Evolutionary conservation across 2,113 vertebrate species (phyloP).

Genomic region (Vulpes vulpes): DNA sequence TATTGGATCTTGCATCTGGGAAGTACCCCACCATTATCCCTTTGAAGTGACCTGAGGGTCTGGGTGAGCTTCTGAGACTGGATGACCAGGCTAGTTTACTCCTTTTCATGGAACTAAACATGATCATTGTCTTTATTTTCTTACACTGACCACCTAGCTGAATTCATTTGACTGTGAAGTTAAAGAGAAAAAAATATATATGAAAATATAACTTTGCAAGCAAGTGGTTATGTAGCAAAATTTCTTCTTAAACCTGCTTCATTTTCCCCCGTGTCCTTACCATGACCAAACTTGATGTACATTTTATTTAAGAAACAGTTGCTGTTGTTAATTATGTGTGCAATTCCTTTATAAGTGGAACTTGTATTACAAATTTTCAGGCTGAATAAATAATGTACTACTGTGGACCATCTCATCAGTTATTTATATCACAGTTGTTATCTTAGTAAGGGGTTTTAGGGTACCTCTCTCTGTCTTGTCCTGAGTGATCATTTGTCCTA

Average conservation of each 20-base stretch:
- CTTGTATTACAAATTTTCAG: conserved; percentile 31
- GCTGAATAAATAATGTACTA: conserved; percentile 41
- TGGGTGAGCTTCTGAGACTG: not conserved
- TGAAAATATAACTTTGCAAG: not conserved
- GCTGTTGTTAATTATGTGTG: conserved; percentile 61
- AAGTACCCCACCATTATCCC: not conserved
- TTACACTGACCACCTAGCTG: not conserved
- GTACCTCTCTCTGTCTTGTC: not conserved
- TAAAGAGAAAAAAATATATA: not conserved
- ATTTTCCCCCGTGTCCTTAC: not conserved
- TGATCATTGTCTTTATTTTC: not conserved
- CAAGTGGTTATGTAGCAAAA: not conserved
- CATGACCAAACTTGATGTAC: not conserved
- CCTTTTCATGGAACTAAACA: not conserved
- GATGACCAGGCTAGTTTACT: not conserved
- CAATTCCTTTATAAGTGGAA: conserved; percentile 62
- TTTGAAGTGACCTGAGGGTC: not conserved
- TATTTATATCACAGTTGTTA: conserved; percentile 26
- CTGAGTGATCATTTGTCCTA: conserved; percentile 15
- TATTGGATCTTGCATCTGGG: not conserved
- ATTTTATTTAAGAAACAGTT: conserved; percentile 10
- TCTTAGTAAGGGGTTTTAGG: conserved; percentile 1
- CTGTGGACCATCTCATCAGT: conserved; percentile 14
- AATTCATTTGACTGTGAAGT: conserved; percentile 4
- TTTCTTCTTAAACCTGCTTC: not conserved